Base-by-base conservation (phyloP, 2,797 vertebrate genomes). In the Sebastes baramenuke region DNA sequence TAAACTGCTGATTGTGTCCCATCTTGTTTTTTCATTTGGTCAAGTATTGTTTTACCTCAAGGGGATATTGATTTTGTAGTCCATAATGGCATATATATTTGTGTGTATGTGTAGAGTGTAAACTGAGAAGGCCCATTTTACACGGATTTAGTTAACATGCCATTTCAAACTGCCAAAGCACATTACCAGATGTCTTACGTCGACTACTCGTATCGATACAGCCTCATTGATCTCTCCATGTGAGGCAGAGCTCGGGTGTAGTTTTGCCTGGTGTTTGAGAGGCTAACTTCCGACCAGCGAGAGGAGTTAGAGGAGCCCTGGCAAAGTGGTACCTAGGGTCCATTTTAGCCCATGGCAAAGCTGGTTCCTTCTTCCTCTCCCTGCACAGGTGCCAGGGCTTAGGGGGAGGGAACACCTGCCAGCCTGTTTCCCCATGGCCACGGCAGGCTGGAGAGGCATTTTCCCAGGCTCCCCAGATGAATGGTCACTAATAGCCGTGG, bases 381-480 rank as follows among this genome's bases (percentile, higher is more conserved):
- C 83, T 86, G 67, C 80, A 90, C 92, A 96, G 94, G 95, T 96
- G 95, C 94, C 95, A 94, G 94, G 92, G 91, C 71, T 89, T 86
- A 88, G 93, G 89, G 89, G 96, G 94, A 95, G 94, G 32, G 90
- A 94, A 94, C 95, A 96, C 96, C 96, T 97, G 96, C 96, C 96
- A 95, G 94, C 91, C 95, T 89, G 80, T 95, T 95, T 87, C 93
- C 93, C 92, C 92, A 93, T 94, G 92, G 94, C 95, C 96, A 93
- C 88, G 88, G 89, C 94, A 93, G 90, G 93, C 95, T 95, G 92
- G 86, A 88, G 92, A 97, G 95, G 95, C 95, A 93, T 97, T 97
- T 97, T 97, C 95, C 96, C 97, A 97, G 97, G 97, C 96, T 96
- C 96, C 95, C 93, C 94, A 95, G 91, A 90, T 95, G 95, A 96